Conservation (phyloP, 2,888 invertebrate genomes). For the Netelia inedita region DNA sequence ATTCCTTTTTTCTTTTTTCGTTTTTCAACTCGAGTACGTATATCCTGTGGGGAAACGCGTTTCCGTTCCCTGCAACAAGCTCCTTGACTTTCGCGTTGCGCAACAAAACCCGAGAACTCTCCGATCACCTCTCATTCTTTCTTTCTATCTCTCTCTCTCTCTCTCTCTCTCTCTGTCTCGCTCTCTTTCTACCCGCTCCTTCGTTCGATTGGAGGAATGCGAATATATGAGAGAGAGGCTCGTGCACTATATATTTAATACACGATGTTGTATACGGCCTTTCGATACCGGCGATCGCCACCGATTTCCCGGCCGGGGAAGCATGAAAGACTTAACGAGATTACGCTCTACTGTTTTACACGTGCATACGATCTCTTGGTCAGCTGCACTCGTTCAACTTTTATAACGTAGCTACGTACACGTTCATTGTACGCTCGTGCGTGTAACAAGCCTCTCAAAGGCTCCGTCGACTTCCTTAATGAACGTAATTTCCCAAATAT, state of each 20-base stretch:
- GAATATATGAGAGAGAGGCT: constrained; percentile 20
- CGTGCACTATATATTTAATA: constrained; percentile 28
- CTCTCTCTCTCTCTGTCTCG: constrained; percentile 3
- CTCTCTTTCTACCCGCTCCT: background rate
- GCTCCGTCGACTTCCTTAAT: constrained; percentile 51
- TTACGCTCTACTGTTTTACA: constrained; percentile 41
- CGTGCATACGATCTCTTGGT: constrained; percentile 54
- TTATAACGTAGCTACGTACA: background rate
- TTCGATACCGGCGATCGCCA: constrained; percentile 58
- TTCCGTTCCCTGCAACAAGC: constrained; percentile 67
- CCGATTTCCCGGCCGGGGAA: constrained; percentile 66
- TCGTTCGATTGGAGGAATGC: constrained; percentile 19
- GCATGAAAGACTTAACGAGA: constrained; percentile 67
- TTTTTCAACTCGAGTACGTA: constrained; percentile 31
- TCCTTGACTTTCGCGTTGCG: constrained; percentile 72
- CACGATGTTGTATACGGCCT: constrained; percentile 1
- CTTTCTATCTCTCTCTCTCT: constrained; percentile 4
- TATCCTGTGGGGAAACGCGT: constrained; percentile 73
- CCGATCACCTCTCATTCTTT: constrained; percentile 28
- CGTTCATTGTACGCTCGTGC: constrained; percentile 34
- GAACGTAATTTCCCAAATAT: constrained; percentile 17
- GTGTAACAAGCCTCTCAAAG: background rate
- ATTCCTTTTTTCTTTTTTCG: constrained; percentile 47
- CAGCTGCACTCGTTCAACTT: constrained; percentile 50
- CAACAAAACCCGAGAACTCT: constrained; percentile 60